Percentiles rank a stretch among this genome's conserved stretches.
These are phyloP conservation scores for Agrochola lota DNA, from an alignment of 2,888 invertebrate species.

Conservation along the genomic window DNA sequence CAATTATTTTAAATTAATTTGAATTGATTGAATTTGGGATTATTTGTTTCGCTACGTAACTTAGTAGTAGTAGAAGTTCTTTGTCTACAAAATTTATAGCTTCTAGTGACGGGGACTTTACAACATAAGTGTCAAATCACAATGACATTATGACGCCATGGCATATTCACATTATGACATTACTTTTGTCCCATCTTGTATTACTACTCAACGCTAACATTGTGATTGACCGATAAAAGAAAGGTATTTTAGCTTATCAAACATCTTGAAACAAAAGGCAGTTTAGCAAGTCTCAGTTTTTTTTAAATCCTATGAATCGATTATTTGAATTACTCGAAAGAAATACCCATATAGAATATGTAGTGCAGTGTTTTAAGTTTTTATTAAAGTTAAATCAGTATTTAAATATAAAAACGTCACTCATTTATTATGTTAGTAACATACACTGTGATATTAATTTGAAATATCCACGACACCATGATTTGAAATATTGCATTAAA, in stretches of 20 bases:
- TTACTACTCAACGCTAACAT: not conserved
- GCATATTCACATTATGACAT: too few relatives aligned
- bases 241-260: not conserved
- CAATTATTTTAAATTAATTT: not conserved
- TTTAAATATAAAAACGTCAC: constrained; percentile 28
- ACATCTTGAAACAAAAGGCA: not conserved
- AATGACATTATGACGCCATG: too few relatives aligned
- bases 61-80: too few relatives aligned
- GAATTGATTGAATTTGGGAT: too few relatives aligned
- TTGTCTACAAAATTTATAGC: too few relatives aligned
- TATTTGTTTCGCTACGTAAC: too few relatives aligned
- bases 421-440: constrained; percentile 61
- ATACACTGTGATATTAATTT: constrained; percentile 50
- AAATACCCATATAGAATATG: too few relatives aligned
- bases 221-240: not conserved
- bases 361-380: not conserved
- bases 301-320: not conserved
- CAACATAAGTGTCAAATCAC: too few relatives aligned
- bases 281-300: not conserved
- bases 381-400: constrained; percentile 41
- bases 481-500: constrained; percentile 57
- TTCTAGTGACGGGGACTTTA: too few relatives aligned
- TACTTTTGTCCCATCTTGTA: too few relatives aligned
- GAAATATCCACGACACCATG: constrained; percentile 53
- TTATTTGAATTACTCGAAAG: too few relatives aligned